Percentiles rank a stretch among this genome's conserved stretches.
These are phyloP conservation scores for Mimas tiliae DNA, from an alignment of 2,888 invertebrate species.

Conservation along the genomic window DNA sequence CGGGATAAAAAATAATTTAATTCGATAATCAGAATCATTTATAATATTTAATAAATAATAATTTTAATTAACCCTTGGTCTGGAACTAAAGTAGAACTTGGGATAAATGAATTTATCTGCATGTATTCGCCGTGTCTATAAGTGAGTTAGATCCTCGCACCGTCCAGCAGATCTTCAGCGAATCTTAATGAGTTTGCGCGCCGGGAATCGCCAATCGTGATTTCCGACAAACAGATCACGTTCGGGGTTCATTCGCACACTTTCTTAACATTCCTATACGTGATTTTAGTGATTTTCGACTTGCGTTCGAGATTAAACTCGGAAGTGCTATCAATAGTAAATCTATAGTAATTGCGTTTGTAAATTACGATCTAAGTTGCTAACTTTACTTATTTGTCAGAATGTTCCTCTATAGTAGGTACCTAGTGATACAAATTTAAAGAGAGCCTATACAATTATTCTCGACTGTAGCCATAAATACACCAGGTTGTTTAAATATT, in stretches of 20 bases:
- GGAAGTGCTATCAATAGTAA: not conserved
- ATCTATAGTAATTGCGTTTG: not conserved
- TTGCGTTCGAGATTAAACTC: conserved; percentile 14
- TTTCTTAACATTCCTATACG: conserved; percentile 71
- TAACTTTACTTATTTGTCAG: too few species aligned
- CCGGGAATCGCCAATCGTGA: conserved; percentile 60
- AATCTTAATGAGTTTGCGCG: conserved; percentile 74
- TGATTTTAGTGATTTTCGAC: conserved; percentile 43
- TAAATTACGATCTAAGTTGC: not conserved
- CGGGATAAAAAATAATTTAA: too few species aligned
- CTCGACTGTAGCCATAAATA: too few species aligned
- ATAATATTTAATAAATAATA: too few species aligned
- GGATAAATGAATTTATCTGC: too few species aligned
- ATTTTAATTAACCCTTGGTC: too few species aligned
- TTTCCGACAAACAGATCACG: conserved; percentile 63
- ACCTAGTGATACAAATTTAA: too few species aligned
- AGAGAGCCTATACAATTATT: too few species aligned
- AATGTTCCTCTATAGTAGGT: too few species aligned
- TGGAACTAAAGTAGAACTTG: too few species aligned
- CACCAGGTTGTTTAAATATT: too few species aligned
- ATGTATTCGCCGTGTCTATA: conserved; percentile 8
- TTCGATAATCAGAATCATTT: too few species aligned
- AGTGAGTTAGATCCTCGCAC: not conserved
- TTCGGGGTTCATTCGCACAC: conserved; percentile 54
- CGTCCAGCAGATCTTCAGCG: conserved; percentile 58